Conservation (phyloP, 2,888 invertebrate genomes). For the Nebria brevicollis region DNA sequence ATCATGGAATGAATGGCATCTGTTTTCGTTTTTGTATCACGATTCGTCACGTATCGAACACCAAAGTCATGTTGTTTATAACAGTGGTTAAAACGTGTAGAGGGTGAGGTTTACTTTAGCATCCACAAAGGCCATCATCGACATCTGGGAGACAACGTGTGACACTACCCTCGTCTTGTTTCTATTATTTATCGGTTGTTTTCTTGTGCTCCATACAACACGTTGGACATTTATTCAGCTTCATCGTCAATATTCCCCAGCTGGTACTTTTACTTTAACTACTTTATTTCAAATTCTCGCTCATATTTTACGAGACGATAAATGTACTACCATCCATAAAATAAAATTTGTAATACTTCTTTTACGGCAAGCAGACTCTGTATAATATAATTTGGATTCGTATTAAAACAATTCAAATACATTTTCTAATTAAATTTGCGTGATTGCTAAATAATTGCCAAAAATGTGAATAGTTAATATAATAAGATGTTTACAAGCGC, state of each 20-base stretch:
- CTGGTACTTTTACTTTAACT: background rate
- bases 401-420: too few relatives aligned
- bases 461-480: background rate
- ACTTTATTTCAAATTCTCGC: background rate
- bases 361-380: background rate
- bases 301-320: background rate
- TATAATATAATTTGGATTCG: too few relatives aligned
- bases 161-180: background rate
- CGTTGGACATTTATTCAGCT: background rate
- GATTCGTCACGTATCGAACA: background rate
- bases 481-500: background rate
- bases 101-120: background rate
- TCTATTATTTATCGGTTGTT: background rate
- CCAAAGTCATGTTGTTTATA: background rate
- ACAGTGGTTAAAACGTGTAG: background rate
- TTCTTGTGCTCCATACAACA: background rate
- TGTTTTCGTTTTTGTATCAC: background rate
- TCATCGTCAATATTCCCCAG: background rate
- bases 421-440: too few relatives aligned
- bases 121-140: background rate
- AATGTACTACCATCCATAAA: background rate
- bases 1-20: background rate
- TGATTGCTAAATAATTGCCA: too few relatives aligned
- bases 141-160: background rate
- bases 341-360: background rate